Conservation (phyloP, 53 echinoderm and acorn worm species). For the Paracentrotus lividus region DNA sequence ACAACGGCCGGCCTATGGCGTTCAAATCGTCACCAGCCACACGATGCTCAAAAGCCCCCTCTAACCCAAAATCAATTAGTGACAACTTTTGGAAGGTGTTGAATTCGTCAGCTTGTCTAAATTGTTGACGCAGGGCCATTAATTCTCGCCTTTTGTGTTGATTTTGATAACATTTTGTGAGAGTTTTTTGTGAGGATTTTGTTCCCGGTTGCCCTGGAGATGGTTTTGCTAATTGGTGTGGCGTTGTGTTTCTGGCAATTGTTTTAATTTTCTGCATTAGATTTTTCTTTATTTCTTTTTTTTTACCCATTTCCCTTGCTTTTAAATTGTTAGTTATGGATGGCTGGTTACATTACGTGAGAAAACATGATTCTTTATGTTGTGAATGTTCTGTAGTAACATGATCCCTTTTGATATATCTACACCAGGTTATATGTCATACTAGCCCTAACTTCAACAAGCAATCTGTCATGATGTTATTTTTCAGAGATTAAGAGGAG, state of each 20-base stretch:
- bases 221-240: constrained; percentile 5
- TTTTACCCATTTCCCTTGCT: neutral
- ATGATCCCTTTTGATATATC: neutral
- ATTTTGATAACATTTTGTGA: too few species aligned
- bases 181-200: constrained; percentile 31
- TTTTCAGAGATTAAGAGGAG: too few species aligned
- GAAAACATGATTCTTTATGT: neutral
- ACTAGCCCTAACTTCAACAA: neutral
- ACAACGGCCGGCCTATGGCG: constrained; percentile 32
- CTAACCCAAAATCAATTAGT: constrained; percentile 59
- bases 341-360: neutral
- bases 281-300: neutral
- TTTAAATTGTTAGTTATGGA: constrained; percentile 11
- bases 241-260: constrained; percentile 30
- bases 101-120: constrained; percentile 31
- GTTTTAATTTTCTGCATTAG: constrained; percentile 20
- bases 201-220: constrained; percentile 11
- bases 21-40: constrained; percentile 30
- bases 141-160: constrained; percentile 48
- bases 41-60: constrained; percentile 13
- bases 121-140: constrained; percentile 46
- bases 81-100: constrained; percentile 59
- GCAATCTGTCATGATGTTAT: neutral
- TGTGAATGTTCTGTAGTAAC: too few species aligned
- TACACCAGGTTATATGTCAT: neutral